phyloP scores from a whole-genome alignment of 2,888 invertebrate genomes.

The Parnassius smintheus region DNA sequence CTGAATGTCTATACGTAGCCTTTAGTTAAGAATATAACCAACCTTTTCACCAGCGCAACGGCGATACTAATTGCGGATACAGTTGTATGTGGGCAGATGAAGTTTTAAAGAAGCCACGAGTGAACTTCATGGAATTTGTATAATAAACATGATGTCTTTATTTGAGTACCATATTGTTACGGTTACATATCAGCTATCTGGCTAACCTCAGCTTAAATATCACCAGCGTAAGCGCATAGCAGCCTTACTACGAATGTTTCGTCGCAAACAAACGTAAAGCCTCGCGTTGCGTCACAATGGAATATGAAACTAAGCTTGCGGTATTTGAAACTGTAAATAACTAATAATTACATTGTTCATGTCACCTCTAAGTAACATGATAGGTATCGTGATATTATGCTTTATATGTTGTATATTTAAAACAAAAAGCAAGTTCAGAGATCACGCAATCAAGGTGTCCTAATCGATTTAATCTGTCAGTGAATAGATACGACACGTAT shows the following conservation, averaged over 20 bases:
- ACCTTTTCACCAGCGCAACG: too few relatives aligned
- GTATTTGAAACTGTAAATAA: conserved; percentile 20
- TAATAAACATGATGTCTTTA: too few relatives aligned
- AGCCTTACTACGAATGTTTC: conserved; percentile 13
- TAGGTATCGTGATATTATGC: conserved; percentile 10
- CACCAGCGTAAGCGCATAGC: conserved; percentile 12
- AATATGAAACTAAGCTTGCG: conserved; percentile 18
- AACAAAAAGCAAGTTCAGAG: conserved; percentile 53
- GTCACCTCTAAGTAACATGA: conserved; percentile 4
- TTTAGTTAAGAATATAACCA: too few relatives aligned
- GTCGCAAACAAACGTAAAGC: conserved; percentile 8
- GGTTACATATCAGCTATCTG: not conserved
- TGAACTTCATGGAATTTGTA: too few relatives aligned
- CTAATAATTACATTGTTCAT: conserved; percentile 16
- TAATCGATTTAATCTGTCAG: conserved; percentile 39
- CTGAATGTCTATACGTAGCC: too few relatives aligned
- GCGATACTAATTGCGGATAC: too few relatives aligned
- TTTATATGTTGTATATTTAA: conserved; percentile 11
- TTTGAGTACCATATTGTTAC: not conserved
- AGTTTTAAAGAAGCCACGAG: too few relatives aligned
- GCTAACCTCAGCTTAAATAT: conserved; percentile 7
- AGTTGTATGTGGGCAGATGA: too few relatives aligned
- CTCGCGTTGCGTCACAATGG: conserved; percentile 15
- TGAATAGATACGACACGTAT: conserved; percentile 25
- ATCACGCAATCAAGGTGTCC: conserved; percentile 49